Evolutionary conservation across 2,113 vertebrate genomes (phyloP), one percentile per base, ranked within the genome.

Genomic region (Gymnocephalus cernua): DNA sequence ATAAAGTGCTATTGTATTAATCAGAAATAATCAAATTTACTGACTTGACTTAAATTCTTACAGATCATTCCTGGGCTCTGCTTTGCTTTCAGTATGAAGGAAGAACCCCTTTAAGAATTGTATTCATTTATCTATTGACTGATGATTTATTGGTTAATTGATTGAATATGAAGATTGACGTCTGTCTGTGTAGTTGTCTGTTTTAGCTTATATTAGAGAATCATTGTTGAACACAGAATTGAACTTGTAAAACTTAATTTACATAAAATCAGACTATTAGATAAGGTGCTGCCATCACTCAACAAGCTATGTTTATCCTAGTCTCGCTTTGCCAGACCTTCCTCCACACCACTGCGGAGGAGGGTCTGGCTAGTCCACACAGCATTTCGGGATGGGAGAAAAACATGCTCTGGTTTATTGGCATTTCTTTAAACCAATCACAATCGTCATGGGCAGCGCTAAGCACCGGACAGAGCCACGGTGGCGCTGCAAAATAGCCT

Each of bases 241-340:
- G 18, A 23, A 27, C 67, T 57, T 32, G 41, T 4, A 19, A 58
- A 67, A n/a, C 19, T 12, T 8, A 2, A 63, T 58, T 59, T 23
- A 32, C 44, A 68, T 45, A 32, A 61, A 74, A 53, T 41, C 18
- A 51, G 18, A 74, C 29, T 44, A 19, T 67, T 29, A 79, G 38
- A 47, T 6, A 14, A 59, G 44, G 11, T 59, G 41, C 44, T 41
- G 44, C 21, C 29, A 59, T 47, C 76, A 69, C n/a, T 77, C 29
- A 35, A 21, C 64, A 32, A 72, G 58, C 50, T 65, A 44, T 53
- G 35, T 38, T 38, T 38, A 38, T 9, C 35, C 35, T 9, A 10
- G 8, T 38, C 35, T 38, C 8, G 35, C 35, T 9, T 8, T 38
- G 35, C 8, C 8, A 9, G 35, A 38, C 35, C 35, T 38, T 38